phyloP scores from a whole-genome alignment of 64 coral and sea anemone species.

The Astreopora myriophthalma region DNA sequence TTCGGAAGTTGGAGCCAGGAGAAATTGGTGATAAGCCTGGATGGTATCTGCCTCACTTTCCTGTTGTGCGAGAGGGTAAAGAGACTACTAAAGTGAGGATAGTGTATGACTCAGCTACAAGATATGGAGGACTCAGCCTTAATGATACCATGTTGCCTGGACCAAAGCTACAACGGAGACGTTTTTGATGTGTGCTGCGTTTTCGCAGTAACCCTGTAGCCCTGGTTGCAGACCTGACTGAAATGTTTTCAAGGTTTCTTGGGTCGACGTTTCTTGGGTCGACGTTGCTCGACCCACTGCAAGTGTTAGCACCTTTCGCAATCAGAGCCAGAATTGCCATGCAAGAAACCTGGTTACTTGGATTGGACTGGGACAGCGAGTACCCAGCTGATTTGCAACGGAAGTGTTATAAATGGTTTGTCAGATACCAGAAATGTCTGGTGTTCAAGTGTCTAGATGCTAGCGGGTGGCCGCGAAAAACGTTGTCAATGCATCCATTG shows the following conservation, averaged over 20 bases:
- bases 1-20: constrained; percentile 1
- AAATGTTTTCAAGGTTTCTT: constrained; percentile 44
- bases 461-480: neutral
- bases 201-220: constrained; percentile 51
- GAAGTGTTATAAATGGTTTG: no score
- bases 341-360: constrained; percentile 24
- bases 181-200: constrained; percentile 25
- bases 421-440: no score
- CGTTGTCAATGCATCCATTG: neutral
- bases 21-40: neutral
- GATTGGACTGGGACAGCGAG: constrained; percentile 21
- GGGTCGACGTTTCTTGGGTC: constrained; percentile 22
- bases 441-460: neutral
- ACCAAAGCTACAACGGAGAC: constrained; percentile 54
- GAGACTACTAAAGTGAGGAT: constrained; percentile 49
- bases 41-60: constrained; percentile 56
- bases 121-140: constrained; percentile 2
- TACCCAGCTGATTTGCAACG: no score
- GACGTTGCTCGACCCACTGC: constrained; percentile 36
- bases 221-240: constrained; percentile 55
- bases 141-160: constrained; percentile 51
- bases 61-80: constrained; percentile 39
- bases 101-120: constrained; percentile 56
- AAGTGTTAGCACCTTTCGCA: constrained; percentile 14
- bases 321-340: constrained; percentile 26